Evolutionary conservation across 2,113 vertebrate species (phyloP), one percentile per base, ranked within the genome.

Genomic region (Chloebia gouldiae): DNA sequence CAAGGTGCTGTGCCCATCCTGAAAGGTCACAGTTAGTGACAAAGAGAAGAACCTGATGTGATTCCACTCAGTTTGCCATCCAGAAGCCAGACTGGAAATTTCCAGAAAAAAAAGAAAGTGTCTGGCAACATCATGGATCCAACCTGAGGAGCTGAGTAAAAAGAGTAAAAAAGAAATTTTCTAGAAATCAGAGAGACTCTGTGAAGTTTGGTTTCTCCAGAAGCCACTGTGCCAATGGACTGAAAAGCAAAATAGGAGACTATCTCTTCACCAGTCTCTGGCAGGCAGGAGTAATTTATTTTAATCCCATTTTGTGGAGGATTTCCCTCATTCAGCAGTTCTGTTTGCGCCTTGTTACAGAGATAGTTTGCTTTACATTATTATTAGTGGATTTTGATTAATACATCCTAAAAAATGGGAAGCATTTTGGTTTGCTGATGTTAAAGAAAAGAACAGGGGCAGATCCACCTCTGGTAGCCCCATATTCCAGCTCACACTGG

Each of bases 291-390:
- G 35, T 72, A 56, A 88, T 82, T 85, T 68, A 68, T 83, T 92
- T 92, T 65, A 86, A 77, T 82, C 37, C 21, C 6, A 56, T 72
- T 90, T 86, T 73, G 24, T 71, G 27, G 37, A 8, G 2, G 1
- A 82, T 85, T 82, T 90, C 39, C 44, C 33, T 73, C 56, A 81
- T 75, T 91, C 77, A 87, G 72, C 53, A 94, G 47, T 79, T 96
- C 65, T 81, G 40, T 49, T 73, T 89, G 24, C 2, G 4, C 37
- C 64, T 81, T 60, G 21, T 61, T 88, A 65, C 4, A 42, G n/a
- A 72, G 15, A 30, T 83, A 42, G 10, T 79, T 81, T 61, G 33
- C 3, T 92, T 72, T 83, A 63, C 6, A 5, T 59, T 49, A 51
- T 60, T 73, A 81, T 30, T 83, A 51, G 28, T 30, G 31, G 51